phyloP scores from a whole-genome alignment of 2,113 vertebrate genomes.

The Halcyon senegalensis region DNA sequence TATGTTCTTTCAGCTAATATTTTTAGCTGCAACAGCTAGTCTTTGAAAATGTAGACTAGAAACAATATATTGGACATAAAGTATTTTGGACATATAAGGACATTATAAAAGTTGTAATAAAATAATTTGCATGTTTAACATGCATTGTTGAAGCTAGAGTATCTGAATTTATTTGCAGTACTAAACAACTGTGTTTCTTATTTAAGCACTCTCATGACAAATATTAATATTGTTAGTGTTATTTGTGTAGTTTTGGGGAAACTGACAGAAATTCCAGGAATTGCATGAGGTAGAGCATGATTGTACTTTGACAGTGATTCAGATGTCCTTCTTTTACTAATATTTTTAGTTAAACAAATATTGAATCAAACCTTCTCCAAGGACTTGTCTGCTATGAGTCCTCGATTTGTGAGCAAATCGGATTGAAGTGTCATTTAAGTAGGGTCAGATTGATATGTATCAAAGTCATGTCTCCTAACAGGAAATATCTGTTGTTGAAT shows the following conservation, averaged over 20 bases:
- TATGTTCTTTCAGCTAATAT: not conserved
- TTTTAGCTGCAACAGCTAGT: not conserved
- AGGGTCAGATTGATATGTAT: not conserved
- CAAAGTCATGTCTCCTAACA: accelerated
- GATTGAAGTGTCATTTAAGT: not conserved
- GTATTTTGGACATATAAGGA: not conserved
- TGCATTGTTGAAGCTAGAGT: not conserved
- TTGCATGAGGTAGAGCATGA: not conserved
- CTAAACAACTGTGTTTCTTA: not conserved
- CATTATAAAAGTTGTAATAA: not conserved
- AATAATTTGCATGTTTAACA: not conserved
- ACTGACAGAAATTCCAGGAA: not conserved
- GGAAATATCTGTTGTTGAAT: not conserved
- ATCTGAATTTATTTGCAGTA: not conserved
- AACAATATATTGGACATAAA: not conserved
- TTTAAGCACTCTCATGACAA: not conserved
- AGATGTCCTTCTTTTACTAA: not conserved
- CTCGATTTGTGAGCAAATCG: not conserved
- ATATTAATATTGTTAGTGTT: not conserved
- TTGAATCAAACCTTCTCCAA: not conserved
- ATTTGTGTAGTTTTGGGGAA: not conserved
- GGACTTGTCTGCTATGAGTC: not conserved
- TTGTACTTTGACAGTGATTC: not conserved
- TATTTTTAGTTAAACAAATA: not conserved
- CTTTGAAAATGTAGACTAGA: not conserved